Base-by-base conservation (phyloP, 2,888 invertebrate species). In the Julus scandinavius region DNA sequence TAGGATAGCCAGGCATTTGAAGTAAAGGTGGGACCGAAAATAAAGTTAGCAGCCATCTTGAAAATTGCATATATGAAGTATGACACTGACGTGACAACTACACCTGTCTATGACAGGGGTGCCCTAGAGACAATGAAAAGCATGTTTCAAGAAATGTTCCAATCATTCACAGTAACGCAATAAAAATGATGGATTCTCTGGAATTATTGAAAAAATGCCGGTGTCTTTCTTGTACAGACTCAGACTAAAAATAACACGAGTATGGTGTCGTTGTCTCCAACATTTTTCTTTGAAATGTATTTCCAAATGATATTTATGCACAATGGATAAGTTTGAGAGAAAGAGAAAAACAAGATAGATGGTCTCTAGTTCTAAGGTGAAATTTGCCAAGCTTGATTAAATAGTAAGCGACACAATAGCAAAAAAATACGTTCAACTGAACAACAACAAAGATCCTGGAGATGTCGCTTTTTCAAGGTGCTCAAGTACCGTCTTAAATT, bases 371-470 rank as follows among this genome's bases (percentile, higher is more conserved):
- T 29, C 20, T 72, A 29, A 20, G 3, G 72, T 29, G 72, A 29
- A 20, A 72, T 72, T 72, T 7, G 72, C 72, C 72, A 72, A 72
- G 29, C 72, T 72, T 72, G 72, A 72, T 72, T 72, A 72, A 72
- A 72, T 72, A 72, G 29, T 7, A 72, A n/a, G 72, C 29, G 2
- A 29, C 72, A 72, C 72, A 72, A 72, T 72, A n/a, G 29, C 29
- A 29, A 20, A 29, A 7, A 72, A 72, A 72, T 72, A 72, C 72
- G 72, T 20, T 6, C 20, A 72, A 72, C 11, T 72, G 72, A 72
- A 72, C 29, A 72, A 72, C 7, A 72, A 63, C 17, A 13, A 63
- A n/a, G 1, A 2, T 29, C 29, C 20, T 63, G 13, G 63, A 63
- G 63, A 63, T 17, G 3, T 3, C n/a, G n/a, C n/a, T 29, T 63